Evolutionary conservation across 1,140 invertebrate species (phyloP).

Genomic region (Macrobrachium nipponense): DNA sequence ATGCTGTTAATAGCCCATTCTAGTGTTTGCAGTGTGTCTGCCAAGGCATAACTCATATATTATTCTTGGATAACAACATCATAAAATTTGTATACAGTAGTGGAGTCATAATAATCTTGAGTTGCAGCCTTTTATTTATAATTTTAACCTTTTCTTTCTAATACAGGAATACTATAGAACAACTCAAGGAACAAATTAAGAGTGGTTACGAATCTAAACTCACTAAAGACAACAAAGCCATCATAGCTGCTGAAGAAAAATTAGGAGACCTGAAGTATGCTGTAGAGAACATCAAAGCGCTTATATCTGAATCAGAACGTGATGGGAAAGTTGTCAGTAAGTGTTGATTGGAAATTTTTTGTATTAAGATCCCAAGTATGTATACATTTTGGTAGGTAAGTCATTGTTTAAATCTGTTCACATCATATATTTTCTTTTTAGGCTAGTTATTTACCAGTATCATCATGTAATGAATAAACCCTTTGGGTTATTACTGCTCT

Average conservation of each 20-base stretch:
- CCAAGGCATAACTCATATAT: no score
- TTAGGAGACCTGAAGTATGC: constrained; percentile 44
- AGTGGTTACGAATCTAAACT: constrained; percentile 17
- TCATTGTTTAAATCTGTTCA: no score
- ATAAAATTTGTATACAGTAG: not conserved
- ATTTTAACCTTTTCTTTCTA: not conserved
- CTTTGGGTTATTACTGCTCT: no score
- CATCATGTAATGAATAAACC: no score
- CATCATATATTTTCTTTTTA: no score
- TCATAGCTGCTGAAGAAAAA: constrained; percentile 35
- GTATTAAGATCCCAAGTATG: not conserved
- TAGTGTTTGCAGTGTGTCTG: no score
- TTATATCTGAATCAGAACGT: constrained; percentile 31
- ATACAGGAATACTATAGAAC: constrained; percentile 31
- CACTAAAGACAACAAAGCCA: constrained; percentile 25
- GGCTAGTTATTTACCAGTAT: no score
- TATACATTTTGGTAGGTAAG: not conserved
- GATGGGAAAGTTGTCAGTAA: constrained; percentile 48
- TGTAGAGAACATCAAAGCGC: constrained; percentile 19
- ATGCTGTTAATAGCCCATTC: no score
- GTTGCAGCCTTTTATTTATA: not conserved
- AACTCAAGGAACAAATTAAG: constrained; percentile 38
- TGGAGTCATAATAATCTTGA: not conserved
- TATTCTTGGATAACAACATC: not conserved
- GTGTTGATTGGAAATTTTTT: constrained; percentile 20